These are phyloP conservation scores for Smittia aterrima DNA, from an alignment of 2,888 invertebrate genomes.

Conservation along the genomic window DNA sequence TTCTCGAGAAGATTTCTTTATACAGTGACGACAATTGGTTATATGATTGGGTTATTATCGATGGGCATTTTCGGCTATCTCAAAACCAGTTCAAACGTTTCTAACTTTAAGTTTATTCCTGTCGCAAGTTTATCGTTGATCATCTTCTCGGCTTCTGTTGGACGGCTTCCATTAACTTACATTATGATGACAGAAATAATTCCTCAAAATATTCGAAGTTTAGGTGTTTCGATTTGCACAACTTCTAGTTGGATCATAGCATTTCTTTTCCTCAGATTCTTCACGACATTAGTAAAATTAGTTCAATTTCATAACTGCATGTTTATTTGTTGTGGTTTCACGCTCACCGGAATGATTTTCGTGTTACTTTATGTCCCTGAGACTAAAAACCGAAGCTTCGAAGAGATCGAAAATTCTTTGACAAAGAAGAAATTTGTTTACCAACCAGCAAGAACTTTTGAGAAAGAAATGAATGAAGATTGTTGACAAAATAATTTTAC, in stretches of 20 bases:
- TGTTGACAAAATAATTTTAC: no score
- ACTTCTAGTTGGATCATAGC: neutral
- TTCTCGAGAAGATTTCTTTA: conserved; percentile 25
- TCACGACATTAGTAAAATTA: conserved; percentile 46
- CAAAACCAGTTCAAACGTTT: conserved; percentile 40
- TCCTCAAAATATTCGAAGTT: conserved; percentile 45
- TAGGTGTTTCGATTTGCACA: conserved; percentile 38
- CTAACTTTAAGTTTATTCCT: conserved; percentile 49
- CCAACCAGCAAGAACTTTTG: no score
- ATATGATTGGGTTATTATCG: conserved; percentile 6
- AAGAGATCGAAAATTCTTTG: conserved; percentile 10
- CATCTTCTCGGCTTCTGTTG: conserved; percentile 50
- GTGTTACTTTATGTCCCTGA: conserved; percentile 50
- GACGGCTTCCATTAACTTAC: conserved; percentile 50
- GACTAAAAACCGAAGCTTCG: conserved; percentile 50
- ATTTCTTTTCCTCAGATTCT: conserved; percentile 45
- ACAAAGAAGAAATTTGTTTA: neutral
- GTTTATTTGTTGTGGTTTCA: conserved; percentile 48
- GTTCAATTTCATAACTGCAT: conserved; percentile 50
- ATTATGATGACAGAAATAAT: conserved; percentile 50
- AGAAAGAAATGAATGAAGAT: no score
- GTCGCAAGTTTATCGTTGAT: conserved; percentile 51
- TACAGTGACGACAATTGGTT: neutral
- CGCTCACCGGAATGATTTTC: conserved; percentile 48
- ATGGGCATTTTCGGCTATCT: conserved; percentile 32